These are phyloP conservation scores for Asobara japonica DNA, from an alignment of 1,140 invertebrate genomes.

Conservation along the genomic window DNA sequence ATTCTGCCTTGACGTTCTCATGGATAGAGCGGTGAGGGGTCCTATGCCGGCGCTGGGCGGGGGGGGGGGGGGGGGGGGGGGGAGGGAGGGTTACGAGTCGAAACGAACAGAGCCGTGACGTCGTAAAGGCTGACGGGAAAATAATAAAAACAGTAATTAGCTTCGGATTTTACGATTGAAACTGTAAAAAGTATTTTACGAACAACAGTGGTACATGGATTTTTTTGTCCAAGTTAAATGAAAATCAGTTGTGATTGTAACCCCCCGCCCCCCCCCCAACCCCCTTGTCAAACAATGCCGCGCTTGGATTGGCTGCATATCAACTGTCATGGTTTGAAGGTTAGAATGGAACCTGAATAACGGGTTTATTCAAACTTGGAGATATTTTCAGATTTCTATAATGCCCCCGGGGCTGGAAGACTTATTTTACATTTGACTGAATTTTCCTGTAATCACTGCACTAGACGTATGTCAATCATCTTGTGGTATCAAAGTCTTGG, in stretches of 20 bases:
- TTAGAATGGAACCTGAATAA: not conserved
- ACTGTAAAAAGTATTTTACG: conserved; percentile 15
- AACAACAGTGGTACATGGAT: not conserved
- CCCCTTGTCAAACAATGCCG: not conserved
- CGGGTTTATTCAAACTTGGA: not conserved
- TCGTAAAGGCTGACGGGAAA: conserved; percentile 11
- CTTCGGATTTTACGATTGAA: not conserved
- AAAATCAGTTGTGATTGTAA: conserved; percentile 12
- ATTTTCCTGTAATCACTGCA: not conserved
- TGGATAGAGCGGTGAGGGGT: too few species aligned
- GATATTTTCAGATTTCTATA: not conserved
- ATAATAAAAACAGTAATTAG: conserved; percentile 16
- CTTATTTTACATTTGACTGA: not conserved
- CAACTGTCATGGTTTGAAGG: not conserved
- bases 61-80: not conserved
- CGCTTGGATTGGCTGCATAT: not conserved
- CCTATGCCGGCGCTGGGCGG: too few species aligned
- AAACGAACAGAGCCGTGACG: conserved; percentile 2
- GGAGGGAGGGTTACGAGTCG: not conserved
- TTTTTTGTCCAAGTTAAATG: conserved; percentile 3
- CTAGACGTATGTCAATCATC: not conserved
- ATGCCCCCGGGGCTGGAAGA: not conserved
- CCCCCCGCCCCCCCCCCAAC: not conserved
- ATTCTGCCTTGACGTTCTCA: not conserved
- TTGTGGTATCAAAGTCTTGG: not conserved